Conservation (phyloP, 2,888 invertebrate species). For the Erebia aethiops region DNA sequence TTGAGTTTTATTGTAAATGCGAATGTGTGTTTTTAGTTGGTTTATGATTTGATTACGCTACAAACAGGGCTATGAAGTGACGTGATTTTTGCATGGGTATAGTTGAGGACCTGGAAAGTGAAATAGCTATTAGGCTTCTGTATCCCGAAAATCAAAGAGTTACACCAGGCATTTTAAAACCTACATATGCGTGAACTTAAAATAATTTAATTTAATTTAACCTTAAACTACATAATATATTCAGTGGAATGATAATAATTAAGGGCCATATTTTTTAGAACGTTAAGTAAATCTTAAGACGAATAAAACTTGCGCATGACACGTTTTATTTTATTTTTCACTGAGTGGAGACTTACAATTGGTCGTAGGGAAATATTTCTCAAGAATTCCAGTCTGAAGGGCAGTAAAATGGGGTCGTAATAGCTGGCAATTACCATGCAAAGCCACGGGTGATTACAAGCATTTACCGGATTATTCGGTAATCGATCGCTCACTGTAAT, state of each 20-base stretch:
- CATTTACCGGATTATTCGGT: slow-evolving; percentile 77
- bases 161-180: no score
- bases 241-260: neutral
- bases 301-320: slow-evolving; percentile 9
- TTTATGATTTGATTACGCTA: no score
- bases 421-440: slow-evolving; percentile 71
- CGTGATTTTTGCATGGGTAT: no score
- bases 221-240: neutral
- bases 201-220: no score
- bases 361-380: slow-evolving; percentile 32
- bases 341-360: slow-evolving; percentile 21
- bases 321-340: slow-evolving; percentile 10
- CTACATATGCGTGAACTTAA: no score
- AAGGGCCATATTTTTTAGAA: neutral
- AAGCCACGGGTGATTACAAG: slow-evolving; percentile 75
- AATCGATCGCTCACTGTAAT: slow-evolving; percentile 64
- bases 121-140: no score
- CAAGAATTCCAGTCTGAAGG: slow-evolving; percentile 34
- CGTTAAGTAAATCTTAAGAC: neutral
- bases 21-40: no score
- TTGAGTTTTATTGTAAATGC: no score
- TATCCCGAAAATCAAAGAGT: no score
- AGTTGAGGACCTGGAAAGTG: no score
- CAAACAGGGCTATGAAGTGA: no score
- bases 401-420: slow-evolving; percentile 51